These are phyloP conservation scores for Acanthosoma haemorrhoidale DNA, from an alignment of 2,888 invertebrate species.

Conservation along the genomic window DNA sequence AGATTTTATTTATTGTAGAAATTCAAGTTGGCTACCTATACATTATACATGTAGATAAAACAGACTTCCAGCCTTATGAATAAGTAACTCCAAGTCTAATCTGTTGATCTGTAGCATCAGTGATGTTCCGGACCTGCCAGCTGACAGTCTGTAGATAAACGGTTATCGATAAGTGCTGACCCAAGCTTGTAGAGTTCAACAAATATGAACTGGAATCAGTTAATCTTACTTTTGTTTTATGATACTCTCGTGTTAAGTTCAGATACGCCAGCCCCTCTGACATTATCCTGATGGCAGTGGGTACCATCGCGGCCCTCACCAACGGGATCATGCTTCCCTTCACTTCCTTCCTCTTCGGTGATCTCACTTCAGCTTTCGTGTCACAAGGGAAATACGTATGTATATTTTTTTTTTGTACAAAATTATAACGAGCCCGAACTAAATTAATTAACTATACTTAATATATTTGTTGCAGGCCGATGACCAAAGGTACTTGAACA, in stretches of 20 bases:
- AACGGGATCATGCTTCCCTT: constrained; percentile 52
- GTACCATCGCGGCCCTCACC: constrained; percentile 45
- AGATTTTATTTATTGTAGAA: too few species aligned
- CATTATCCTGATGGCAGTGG: constrained; percentile 44
- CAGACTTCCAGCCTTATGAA: too few species aligned
- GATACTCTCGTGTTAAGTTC: constrained; percentile 46
- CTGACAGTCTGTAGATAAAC: too few species aligned
- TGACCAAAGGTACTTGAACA: neutral
- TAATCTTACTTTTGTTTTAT: too few species aligned
- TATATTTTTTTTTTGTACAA: neutral
- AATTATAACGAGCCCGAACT: neutral
- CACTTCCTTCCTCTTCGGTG: constrained; percentile 51
- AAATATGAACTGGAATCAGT: too few species aligned
- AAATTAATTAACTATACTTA: neutral
- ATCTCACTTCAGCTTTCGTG: constrained; percentile 51
- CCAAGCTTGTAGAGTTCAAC: too few species aligned
- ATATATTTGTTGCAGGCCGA: neutral
- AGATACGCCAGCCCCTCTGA: constrained; percentile 46
- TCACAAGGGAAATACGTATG: constrained; percentile 36
- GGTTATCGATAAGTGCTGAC: too few species aligned
- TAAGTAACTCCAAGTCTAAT: too few species aligned
- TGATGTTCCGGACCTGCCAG: too few species aligned
- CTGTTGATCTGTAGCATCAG: too few species aligned
- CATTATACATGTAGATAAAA: too few species aligned
- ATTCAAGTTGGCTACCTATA: too few species aligned